Evolutionary conservation across 1,140 invertebrate species (phyloP).

Genomic region (Anoplolepis gracilipes): DNA sequence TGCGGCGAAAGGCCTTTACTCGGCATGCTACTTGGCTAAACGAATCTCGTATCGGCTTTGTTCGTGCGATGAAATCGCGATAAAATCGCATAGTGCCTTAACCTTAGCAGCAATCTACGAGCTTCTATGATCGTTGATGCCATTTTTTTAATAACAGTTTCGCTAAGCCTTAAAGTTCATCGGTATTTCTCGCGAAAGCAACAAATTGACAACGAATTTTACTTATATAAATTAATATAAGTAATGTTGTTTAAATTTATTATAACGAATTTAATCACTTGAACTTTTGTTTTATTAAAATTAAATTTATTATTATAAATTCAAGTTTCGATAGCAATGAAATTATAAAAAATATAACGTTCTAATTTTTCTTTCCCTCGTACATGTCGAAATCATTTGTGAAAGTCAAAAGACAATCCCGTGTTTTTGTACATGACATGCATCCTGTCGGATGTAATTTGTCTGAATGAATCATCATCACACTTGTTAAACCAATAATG

Average conservation of each 20-base stretch:
- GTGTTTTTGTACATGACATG: background rate
- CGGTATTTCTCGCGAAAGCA: background rate
- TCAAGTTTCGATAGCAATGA: background rate
- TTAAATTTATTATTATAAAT: background rate
- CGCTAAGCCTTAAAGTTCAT: background rate
- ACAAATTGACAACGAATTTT: background rate
- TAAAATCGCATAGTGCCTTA: slow-evolving; percentile 30
- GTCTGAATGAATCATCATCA: slow-evolving; percentile 14
- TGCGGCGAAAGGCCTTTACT: slow-evolving; percentile 47
- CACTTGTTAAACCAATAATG: slow-evolving; percentile 5
- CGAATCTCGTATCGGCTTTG: slow-evolving; percentile 24
- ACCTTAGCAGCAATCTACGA: slow-evolving; percentile 28
- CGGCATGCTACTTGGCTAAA: slow-evolving; percentile 51
- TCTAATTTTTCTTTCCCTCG: background rate
- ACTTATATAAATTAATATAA: no score
- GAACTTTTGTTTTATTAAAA: background rate
- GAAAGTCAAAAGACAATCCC: background rate
- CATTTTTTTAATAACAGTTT: slow-evolving; percentile 22
- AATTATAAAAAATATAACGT: background rate
- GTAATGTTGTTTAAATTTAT: background rate
- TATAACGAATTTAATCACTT: background rate
- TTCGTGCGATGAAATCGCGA: slow-evolving; percentile 49
- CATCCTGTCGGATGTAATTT: slow-evolving; percentile 38
- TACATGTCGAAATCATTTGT: slow-evolving; percentile 2
- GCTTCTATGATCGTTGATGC: slow-evolving; percentile 4